A percentile compares a stretch with the other conserved stretches of the same genome.
Evolutionary conservation across 2,797 vertebrate genomes (phyloP).

Genomic region (Gymnothorax javanicus): DNA sequence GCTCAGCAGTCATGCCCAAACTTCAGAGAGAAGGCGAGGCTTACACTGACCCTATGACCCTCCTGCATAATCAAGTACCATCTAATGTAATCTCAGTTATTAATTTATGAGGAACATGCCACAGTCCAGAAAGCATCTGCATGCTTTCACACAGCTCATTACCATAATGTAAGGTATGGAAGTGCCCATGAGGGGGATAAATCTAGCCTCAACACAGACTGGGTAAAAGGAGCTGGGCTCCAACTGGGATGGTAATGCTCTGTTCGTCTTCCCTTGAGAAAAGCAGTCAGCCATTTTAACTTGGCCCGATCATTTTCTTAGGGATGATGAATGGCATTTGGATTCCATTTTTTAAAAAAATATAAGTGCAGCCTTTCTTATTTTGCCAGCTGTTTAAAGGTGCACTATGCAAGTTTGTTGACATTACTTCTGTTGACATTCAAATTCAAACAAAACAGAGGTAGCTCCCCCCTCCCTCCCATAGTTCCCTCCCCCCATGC

Average conservation of each 20-base stretch:
- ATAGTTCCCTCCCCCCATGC: no score
- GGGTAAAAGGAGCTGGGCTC: neutral
- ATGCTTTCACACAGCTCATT: conserved; percentile 43
- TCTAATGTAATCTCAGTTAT: conserved; percentile 58
- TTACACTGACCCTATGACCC: conserved; percentile 48
- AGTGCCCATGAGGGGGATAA: conserved; percentile 4
- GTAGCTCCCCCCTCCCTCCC: no score
- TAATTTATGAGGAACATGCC: conserved; percentile 60
- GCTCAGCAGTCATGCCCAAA: conserved; percentile 24
- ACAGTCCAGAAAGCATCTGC: conserved; percentile 42
- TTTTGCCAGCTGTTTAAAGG: neutral
- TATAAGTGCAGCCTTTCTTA: neutral
- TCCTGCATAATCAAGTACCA: conserved; percentile 49
- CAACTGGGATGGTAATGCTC: neutral
- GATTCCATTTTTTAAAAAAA: neutral
- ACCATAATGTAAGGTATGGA: conserved; percentile 48
- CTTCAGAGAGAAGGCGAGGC: conserved; percentile 38
- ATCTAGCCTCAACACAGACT: neutral
- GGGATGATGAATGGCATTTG: neutral
- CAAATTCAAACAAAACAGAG: no score
- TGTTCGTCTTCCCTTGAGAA: neutral
- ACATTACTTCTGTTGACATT: no score
- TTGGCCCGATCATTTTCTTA: neutral
- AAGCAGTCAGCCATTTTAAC: neutral
- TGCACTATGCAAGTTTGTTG: no score